Percentiles rank a stretch among this genome's conserved stretches.
phyloP scores from a whole-genome alignment of 1,140 invertebrate genomes.

The Atta cephalotes region DNA sequence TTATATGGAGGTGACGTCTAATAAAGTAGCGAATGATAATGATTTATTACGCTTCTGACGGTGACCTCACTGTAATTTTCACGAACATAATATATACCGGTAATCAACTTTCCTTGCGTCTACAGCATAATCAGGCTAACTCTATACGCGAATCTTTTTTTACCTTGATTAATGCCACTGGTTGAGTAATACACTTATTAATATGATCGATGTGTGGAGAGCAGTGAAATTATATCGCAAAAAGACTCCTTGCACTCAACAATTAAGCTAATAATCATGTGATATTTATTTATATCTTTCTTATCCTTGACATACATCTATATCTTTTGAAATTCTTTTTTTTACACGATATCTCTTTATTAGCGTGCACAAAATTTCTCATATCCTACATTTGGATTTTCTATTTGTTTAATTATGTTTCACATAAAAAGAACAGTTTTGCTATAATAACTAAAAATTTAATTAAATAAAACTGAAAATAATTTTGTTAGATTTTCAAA shows the following conservation, averaged over 20 bases:
- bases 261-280: slow-evolving; percentile 2
- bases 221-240: neutral
- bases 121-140: neutral
- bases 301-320: slow-evolving; percentile 1
- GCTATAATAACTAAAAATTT: no score
- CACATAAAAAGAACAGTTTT: no score
- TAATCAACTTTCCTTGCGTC: neutral
- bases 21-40: slow-evolving; percentile 19
- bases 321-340: neutral
- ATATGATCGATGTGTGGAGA: slow-evolving; percentile 2
- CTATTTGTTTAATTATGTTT: neutral
- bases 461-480: no score
- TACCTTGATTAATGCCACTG: neutral
- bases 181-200: neutral
- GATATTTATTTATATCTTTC: neutral
- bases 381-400: neutral
- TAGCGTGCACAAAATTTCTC: neutral
- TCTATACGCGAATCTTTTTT: neutral
- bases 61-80: neutral
- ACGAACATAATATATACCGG: neutral
- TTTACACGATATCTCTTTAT: neutral
- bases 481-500: no score
- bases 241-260: neutral
- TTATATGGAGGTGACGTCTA: neutral
- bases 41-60: neutral